phyloP scores from a whole-genome alignment of 2,797 vertebrate genomes.

The Agapornis canus region DNA sequence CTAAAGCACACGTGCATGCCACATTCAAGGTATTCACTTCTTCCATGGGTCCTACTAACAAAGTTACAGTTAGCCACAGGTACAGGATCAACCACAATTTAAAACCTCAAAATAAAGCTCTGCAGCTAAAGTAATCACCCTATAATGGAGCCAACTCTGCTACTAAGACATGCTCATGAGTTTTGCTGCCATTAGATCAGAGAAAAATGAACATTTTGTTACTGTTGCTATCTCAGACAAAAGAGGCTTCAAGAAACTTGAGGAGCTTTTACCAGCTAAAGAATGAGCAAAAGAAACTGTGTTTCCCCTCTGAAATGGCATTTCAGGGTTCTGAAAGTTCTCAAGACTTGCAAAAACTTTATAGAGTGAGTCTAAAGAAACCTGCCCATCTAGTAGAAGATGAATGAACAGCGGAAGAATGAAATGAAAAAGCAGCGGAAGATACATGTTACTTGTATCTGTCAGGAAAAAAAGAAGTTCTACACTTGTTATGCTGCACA shows the following conservation, averaged over 20 bases:
- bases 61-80: not conserved
- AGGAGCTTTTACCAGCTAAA: not conserved
- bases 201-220: not conserved
- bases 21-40: not conserved
- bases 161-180: not conserved
- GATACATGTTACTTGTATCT: not conserved
- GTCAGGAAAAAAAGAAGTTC: constrained; percentile 16
- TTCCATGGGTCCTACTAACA: not conserved
- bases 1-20: fast-evolving
- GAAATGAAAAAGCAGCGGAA: constrained; percentile 40
- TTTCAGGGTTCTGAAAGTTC: not conserved
- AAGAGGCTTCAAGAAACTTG: not conserved
- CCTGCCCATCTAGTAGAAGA: not conserved
- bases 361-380: constrained; percentile 22
- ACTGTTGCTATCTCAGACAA: not conserved
- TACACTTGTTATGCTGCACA: constrained; percentile 21
- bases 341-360: not conserved
- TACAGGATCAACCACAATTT: not conserved
- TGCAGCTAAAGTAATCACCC: not conserved
- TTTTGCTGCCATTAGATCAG: not conserved
- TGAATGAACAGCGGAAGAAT: constrained; percentile 4
- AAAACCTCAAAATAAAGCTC: not conserved
- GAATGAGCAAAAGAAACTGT: not conserved
- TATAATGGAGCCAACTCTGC: not conserved
- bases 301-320: not conserved